Evolutionary conservation across 2,797 vertebrate genomes (phyloP), one percentile per base, ranked within the genome.

Genomic region (Thalassophryne amazonica): DNA sequence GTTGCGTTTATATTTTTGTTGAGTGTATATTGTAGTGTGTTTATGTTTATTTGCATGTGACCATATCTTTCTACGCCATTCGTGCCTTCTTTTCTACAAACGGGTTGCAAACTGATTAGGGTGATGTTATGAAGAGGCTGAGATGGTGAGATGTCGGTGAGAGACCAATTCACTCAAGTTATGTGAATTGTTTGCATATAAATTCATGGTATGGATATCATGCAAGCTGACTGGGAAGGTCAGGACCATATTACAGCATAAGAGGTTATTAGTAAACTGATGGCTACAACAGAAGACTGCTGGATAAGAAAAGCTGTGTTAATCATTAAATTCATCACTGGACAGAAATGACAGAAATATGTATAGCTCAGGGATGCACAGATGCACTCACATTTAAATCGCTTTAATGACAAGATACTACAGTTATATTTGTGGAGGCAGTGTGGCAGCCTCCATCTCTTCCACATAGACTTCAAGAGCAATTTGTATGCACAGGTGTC

Each of bases 61-160:
- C n/a, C n/a, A n/a, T n/a, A n/a, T n/a, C n/a, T n/a, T n/a, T n/a
- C n/a, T n/a, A n/a, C n/a, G n/a, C n/a, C n/a, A n/a, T n/a, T n/a
- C n/a, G n/a, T n/a, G n/a, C n/a, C 7, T 37, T 20, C 13, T 45
- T 46, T 18, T 7, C 12, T 47, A 11, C 18, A 23, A 3, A 9
- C 7, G 14, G 68, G 27, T 43, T 48, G 6, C 51, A 23, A 11
- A 25, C 33, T 19, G 25, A 50, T 69, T 23, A 46, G 52, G 34
- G 12, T 45, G 67, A 78, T 79, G 81, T 75, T 40, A 88, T 86
- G 83, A 74, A 18, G 38, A 73, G 60, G 62, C 40, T 49, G 80
- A 69, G 67, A 85, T 85, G 83, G 63, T 53, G 70, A 75, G 54
- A 86, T 85, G 85, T 62, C 56, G 69, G 78, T 71, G 81, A 69